Percentiles rank a stretch among this genome's conserved stretches.
These are phyloP conservation scores for Myotis daubentonii DNA, from an alignment of 2,797 vertebrate genomes.

Conservation along the genomic window DNA sequence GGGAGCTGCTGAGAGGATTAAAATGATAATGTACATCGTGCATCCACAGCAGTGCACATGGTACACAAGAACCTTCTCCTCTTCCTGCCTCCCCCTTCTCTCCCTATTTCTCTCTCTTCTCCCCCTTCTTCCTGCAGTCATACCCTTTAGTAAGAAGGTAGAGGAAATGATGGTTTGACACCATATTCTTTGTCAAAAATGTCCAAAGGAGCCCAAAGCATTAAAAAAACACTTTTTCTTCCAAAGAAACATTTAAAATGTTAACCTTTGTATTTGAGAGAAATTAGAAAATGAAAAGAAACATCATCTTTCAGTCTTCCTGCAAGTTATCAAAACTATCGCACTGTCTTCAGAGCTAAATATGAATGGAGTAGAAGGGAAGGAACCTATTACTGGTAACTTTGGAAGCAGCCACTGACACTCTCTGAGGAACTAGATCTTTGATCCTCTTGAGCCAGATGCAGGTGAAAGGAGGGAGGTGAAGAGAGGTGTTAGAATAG, in stretches of 20 bases:
- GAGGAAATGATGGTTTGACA: neutral
- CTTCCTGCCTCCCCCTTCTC: neutral
- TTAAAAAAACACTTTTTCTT: conserved; percentile 10
- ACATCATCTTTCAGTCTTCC: neutral
- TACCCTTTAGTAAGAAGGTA: neutral
- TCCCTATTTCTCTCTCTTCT: neutral
- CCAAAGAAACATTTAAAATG: neutral
- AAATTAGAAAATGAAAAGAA: neutral
- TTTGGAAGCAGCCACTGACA: neutral
- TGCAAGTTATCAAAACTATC: neutral
- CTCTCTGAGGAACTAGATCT: neutral
- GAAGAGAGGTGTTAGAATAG: neutral
- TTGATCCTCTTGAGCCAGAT: neutral
- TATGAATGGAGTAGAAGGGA: neutral
- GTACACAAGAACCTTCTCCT: neutral
- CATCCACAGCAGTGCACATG: neutral
- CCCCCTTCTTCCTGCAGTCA: neutral
- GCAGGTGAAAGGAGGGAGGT: neutral
- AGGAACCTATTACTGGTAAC: neutral
- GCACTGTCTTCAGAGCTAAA: neutral
- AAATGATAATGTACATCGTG: neutral
- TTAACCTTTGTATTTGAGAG: neutral
- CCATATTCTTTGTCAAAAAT: neutral
- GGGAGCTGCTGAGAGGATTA: neutral
- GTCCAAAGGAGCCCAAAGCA: neutral